Evolutionary conservation across 2,113 vertebrate species (phyloP).

Genomic region (Prionailurus bengalensis): DNA sequence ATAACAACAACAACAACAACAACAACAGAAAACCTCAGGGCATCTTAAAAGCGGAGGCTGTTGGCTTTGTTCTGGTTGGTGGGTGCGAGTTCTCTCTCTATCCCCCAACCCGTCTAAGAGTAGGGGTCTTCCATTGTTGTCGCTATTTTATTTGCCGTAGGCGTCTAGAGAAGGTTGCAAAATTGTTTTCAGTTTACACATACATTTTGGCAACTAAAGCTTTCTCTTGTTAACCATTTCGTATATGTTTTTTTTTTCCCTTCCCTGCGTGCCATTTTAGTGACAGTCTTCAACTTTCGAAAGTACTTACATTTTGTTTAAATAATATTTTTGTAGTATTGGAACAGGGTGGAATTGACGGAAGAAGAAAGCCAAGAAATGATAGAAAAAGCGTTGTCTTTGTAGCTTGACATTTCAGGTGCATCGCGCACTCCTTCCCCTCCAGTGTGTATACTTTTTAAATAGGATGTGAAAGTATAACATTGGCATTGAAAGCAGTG

Average conservation of each 20-base stretch:
- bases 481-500: not conserved
- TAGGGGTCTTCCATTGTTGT: constrained; percentile 32
- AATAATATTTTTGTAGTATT: not conserved
- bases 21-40: not conserved
- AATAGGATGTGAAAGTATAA: not conserved
- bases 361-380: not conserved
- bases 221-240: not conserved
- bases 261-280: constrained; percentile 7
- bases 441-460: not conserved
- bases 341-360: not conserved
- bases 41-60: not conserved
- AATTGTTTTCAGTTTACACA: constrained; percentile 2
- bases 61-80: constrained; percentile 70
- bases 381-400: constrained; percentile 24
- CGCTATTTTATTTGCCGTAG: not conserved
- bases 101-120: not conserved
- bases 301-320: not conserved
- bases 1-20: no score
- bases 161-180: not conserved
- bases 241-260: not conserved
- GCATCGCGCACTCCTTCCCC: fast-evolving
- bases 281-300: constrained; percentile 37
- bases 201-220: not conserved
- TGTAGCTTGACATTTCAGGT: constrained; percentile 26
- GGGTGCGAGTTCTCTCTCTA: not conserved